Base-by-base conservation (phyloP, 2,888 invertebrate species). In the Eilema sororculum region DNA sequence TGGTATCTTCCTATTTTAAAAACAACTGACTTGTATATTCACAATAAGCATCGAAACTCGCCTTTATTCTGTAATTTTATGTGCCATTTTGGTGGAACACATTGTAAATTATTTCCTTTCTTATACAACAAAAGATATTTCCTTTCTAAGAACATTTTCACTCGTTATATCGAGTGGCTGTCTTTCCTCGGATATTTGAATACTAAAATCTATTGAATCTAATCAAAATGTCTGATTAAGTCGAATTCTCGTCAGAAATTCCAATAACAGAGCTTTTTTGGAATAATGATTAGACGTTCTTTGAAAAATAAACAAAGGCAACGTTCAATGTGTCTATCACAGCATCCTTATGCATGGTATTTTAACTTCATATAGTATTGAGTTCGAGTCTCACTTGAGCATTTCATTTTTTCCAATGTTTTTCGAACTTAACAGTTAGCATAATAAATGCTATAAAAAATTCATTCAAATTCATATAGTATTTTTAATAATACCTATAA, bases 151-250 rank as follows among this genome's bases (percentile, higher is more conserved):
- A 64, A 58, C 16, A 41, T 65, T 65, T 63, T 59, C 16, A 67
- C n/a, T 67, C 56, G n/a, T 65, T 56, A 63, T 28, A 25, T 56
- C 13, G 30, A 60, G n/a, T 66, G n/a, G 61, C 41, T 76, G 33
- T 25, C 61, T 62, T 37, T 13, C 25, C 5, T 60, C 22, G 65
- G 20, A 65, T 62, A 58, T 70, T 71, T 41, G 30, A 72, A 65
- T 68, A 58, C 62, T 68, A 68, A 62, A 37, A 52, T 65, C 46
- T 58, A 52, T 65, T 68, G 24, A 68, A 72, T 72, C 62, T 62
- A 68, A 65, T 65, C 41, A 68, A 30, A 68, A 60, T 72, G 46
- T 65, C 58, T 65, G 57, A 65, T 61, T 65, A 52, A n/a, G 46
- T 28, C n/a, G 22, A 33, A 52, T 57, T 46, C 33, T 72, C 46